Percentiles rank a stretch among this genome's conserved stretches.
Evolutionary conservation across 1,140 invertebrate genomes (phyloP).

Genomic region (Neelides sp.): DNA sequence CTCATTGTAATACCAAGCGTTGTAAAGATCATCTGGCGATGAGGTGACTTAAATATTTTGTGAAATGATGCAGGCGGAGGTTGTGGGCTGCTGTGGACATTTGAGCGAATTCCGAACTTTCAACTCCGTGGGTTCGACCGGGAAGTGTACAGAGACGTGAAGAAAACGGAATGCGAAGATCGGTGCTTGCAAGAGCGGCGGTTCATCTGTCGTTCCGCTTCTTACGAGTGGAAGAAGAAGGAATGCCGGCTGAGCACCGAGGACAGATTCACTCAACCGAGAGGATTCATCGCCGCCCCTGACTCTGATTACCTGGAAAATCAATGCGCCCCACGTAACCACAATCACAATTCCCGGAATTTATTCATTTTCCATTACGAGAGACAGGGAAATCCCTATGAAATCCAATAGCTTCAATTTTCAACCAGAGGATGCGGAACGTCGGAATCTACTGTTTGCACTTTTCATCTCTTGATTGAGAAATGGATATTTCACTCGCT

Average conservation of each 20-base stretch:
- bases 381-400: no score
- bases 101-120: conserved; percentile 39
- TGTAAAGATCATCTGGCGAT: no score
- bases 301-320: conserved; percentile 43
- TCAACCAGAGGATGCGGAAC: no score
- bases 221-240: conserved; percentile 36
- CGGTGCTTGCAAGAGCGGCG: conserved; percentile 38
- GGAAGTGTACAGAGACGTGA: conserved; percentile 34
- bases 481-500: no score
- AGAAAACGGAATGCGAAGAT: conserved; percentile 38
- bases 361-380: no score
- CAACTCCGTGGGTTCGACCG: conserved; percentile 34
- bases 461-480: no score
- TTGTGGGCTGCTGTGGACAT: conserved; percentile 38
- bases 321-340: conserved; percentile 40
- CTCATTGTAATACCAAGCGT: no score
- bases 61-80: conserved; percentile 32
- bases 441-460: no score
- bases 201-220: conserved; percentile 40
- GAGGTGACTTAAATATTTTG: no score
- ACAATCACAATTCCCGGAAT: no score
- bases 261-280: conserved; percentile 35
- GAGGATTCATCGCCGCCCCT: conserved; percentile 33
- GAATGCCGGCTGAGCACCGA: conserved; percentile 40
- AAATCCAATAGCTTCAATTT: no score